A percentile compares a stretch with the other conserved stretches of the same genome.
Evolutionary conservation across 2,113 vertebrate species (phyloP).

Genomic region (Protobothrops flavoviridis): DNA sequence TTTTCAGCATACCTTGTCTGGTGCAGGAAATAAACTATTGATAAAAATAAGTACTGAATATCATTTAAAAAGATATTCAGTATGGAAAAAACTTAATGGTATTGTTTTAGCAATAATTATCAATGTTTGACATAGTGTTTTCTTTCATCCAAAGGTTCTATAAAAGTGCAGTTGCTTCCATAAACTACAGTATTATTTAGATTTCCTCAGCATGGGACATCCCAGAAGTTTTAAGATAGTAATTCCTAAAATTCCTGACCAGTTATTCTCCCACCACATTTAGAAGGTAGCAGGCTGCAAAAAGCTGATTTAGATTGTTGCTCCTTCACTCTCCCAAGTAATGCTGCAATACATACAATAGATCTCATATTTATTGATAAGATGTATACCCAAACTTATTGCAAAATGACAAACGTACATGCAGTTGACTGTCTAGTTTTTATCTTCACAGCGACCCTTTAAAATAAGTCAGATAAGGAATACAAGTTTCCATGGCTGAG

Average conservation of each 20-base stretch:
- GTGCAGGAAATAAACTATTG: slow-evolving; percentile 10
- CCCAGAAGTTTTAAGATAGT: neutral
- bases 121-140: neutral
- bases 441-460: neutral
- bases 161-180: slow-evolving; percentile 9
- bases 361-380: neutral
- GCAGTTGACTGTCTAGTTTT: neutral
- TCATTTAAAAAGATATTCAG: slow-evolving; percentile 42
- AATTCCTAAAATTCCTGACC: neutral
- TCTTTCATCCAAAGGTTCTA: slow-evolving; percentile 32
- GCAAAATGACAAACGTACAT: neutral
- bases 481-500: neutral
- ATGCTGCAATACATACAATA: neutral
- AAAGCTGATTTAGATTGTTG: neutral
- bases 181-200: neutral
- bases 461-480: neutral
- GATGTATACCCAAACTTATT: neutral
- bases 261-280: neutral
- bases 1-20: slow-evolving; percentile 22
- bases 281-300: neutral
- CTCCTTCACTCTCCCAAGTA: neutral
- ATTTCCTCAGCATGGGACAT: neutral
- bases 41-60: slow-evolving; percentile 36
- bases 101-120: neutral
- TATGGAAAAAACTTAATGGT: neutral